Evolutionary conservation across 2,888 invertebrate genomes (phyloP), one percentile per base, ranked within the genome.

Genomic region (Polydesmus complanatus): DNA sequence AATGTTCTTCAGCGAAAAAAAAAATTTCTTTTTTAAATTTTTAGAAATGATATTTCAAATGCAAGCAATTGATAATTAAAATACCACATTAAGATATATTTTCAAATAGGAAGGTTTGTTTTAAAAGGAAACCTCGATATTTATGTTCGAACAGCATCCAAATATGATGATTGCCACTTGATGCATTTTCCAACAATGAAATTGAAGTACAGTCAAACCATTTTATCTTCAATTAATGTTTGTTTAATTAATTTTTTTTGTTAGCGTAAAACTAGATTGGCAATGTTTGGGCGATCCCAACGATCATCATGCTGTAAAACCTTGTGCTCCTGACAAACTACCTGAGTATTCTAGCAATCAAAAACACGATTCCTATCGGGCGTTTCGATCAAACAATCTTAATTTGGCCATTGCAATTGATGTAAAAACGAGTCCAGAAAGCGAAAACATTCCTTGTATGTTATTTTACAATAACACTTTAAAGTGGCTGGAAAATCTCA

Each of bases 101-200:
- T n/a, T n/a, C n/a, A n/a, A n/a, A n/a, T 37, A 37, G 37, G 37
- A 8, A 5, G 37, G 74, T 85, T 93, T 62, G 84, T 91, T 56
- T 86, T 93, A 69, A 88, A 92, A 70, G 95, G 96, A 1, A 90
- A 95, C 71, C 77, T 98, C 63, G 91, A 94, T 74, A 89, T 97
- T 68, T 93, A 87, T 70, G 93, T 95, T 1, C 81, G 95, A 62
- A 98, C 97, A 0, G 97, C 97, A 0, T 96, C 96, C 63, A 96
- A 98, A 73, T 98, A 98, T 77, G 97, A 98, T 75, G 98, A 98
- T 75, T 95, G 95, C 71, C 84, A 91, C 58, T 80, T 98, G 65
- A 75, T 98, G 47, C 89, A 93, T 70, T 79, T 97, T 67, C 97
- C 97, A 0, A 86, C 88, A 69, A 79, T 97, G 52, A 85, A 88